Conservation (phyloP, 2,888 invertebrate genomes). For the Leptothorax acervorum region DNA sequence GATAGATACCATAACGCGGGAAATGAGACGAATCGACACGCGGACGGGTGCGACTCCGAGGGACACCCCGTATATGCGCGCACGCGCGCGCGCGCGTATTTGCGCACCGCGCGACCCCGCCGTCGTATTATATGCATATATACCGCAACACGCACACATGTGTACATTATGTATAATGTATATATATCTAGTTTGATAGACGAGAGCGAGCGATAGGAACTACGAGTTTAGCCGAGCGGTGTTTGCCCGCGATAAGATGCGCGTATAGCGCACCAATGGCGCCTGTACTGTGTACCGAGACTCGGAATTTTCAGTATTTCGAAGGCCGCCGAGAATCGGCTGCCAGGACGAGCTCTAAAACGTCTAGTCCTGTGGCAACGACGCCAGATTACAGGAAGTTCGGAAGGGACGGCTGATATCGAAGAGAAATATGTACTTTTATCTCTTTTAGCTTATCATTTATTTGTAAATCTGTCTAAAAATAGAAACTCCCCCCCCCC, state of each 20-base stretch:
- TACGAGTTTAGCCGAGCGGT: conserved; percentile 67
- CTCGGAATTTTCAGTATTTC: conserved; percentile 36
- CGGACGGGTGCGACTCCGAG: conserved; percentile 36
- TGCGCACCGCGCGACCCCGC: not conserved
- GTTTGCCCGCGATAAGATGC: conserved; percentile 72
- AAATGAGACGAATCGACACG: conserved; percentile 37
- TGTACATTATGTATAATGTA: not conserved
- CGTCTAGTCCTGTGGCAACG: not conserved
- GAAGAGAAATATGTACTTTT: not conserved
- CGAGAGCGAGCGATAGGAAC: conserved; percentile 64
- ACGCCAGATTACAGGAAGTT: not conserved
- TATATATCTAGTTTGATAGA: conserved; percentile 56
- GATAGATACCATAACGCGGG: conserved; percentile 30
- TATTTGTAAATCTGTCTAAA: not conserved
- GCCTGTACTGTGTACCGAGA: conserved; percentile 59
- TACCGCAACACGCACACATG: not conserved
- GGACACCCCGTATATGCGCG: conserved; percentile 24
- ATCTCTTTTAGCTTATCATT: not conserved
- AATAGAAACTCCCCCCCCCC: not conserved
- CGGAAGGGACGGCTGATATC: not conserved
- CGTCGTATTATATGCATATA: not conserved
- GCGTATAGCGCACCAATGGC: conserved; percentile 66
- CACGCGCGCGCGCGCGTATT: not conserved
- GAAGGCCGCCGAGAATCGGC: not conserved
- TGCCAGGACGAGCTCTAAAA: not conserved